Evolutionary conservation across 2,888 invertebrate species (phyloP), one percentile per base, ranked within the genome.

Genomic region (Mythimna loreyi): DNA sequence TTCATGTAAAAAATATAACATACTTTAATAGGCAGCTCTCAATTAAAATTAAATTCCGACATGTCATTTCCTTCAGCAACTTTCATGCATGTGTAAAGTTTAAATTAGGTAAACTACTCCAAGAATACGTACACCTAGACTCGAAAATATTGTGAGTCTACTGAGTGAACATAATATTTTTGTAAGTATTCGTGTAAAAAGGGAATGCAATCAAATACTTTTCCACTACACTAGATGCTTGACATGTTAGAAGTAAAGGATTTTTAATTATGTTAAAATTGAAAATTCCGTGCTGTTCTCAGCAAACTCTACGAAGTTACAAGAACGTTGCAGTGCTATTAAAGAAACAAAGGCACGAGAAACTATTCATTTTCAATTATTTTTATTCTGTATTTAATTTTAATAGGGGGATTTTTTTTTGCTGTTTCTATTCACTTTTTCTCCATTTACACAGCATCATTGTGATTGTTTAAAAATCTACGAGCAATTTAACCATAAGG

Each of bases 201-300:
- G 16, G 11, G 57, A 67, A 43, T 49, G 19, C 43, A 25, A 13
- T 40, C 19, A 53, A 67, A 72, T 40, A 13, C 11, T 45, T 67
- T 45, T 56, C 33, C 23, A 11, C 11, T 56, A 30, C 49, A 66
- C 19, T 47, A 47, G 21, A 63, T 23, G 21, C 62, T 36, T 71
- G 55, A 8, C 40, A 70, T 33, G 25, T 19, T 25, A 11, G n/a
- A 50, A 3, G 49, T 23, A n/a, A 4, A 45, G 9, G 50, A 45
- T 45, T 63, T 72, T n/a, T 23, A 57, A 64, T 57, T 52, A 25
- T 45, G 43, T 63, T 56, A n/a, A 64, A 56, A 52, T 72, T 47
- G 25, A 59, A 72, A 72, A 59, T 66, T 59, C 58, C 53, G 28
- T 47, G n/a, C 2, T 23, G 5, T 58, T 47, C n/a, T 19, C 23